A percentile compares a stretch with the other conserved stretches of the same genome.
phyloP scores from a whole-genome alignment of 2,888 invertebrate species.

The Amiota mariae region DNA sequence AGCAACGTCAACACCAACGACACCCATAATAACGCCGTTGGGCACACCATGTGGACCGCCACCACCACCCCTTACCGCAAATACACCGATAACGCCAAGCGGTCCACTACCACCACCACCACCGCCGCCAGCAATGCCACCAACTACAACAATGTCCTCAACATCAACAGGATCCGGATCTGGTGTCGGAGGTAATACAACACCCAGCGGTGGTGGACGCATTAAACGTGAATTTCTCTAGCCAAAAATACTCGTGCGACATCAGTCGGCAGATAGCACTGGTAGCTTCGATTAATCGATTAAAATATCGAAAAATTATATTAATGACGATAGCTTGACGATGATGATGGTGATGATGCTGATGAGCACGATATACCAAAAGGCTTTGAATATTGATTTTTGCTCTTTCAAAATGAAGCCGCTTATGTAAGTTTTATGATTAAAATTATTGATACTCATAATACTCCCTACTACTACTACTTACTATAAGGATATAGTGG shows the following conservation, averaged over 20 bases:
- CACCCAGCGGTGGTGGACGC: slow-evolving; percentile 59
- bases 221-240: slow-evolving; percentile 73
- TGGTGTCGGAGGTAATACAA: not conserved
- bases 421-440: slow-evolving; percentile 22
- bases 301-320: not conserved
- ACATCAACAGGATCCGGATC: slow-evolving; percentile 50
- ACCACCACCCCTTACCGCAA: slow-evolving; percentile 46
- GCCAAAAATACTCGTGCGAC: slow-evolving; percentile 73
- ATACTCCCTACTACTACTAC: too few species aligned
- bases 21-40: slow-evolving; percentile 38
- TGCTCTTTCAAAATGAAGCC: slow-evolving; percentile 1
- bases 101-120: slow-evolving; percentile 26
- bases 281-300: slow-evolving; percentile 10
- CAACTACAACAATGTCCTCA: slow-evolving; percentile 37
- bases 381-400: too few species aligned
- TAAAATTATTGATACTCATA: too few species aligned
- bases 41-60: slow-evolving; percentile 28
- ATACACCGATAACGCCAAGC: slow-evolving; percentile 32
- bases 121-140: slow-evolving; percentile 43
- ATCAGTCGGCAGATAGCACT: slow-evolving; percentile 71
- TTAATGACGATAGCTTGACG: too few species aligned
- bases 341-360: too few species aligned
- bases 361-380: too few species aligned
- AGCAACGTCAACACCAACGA: slow-evolving; percentile 45
- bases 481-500: too few species aligned